phyloP scores from a whole-genome alignment of 2,888 invertebrate genomes.

The Scrobipalpa costella region DNA sequence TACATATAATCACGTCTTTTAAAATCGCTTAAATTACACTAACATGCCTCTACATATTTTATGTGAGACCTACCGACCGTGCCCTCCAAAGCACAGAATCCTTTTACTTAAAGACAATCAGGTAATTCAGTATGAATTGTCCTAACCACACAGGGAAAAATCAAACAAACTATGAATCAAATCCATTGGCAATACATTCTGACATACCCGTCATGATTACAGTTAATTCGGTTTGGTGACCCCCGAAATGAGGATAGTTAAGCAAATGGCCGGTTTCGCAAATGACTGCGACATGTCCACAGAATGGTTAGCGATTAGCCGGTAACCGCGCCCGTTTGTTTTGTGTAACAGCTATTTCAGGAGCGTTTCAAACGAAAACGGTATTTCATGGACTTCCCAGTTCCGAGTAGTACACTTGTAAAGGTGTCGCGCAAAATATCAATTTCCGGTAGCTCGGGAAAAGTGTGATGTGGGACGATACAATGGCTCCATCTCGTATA shows the following conservation, averaged over 20 bases:
- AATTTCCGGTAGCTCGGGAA: too few relatives aligned
- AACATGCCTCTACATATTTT: neutral
- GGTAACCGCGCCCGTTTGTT: conserved; percentile 21
- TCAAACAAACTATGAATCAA: conserved; percentile 2
- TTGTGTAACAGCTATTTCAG: conserved; percentile 5
- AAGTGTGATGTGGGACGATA: too few relatives aligned
- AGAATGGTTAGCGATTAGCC: conserved; percentile 18
- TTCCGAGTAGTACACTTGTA: neutral
- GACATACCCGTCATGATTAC: conserved; percentile 10
- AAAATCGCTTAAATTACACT: too few relatives aligned
- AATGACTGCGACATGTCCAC: conserved; percentile 24
- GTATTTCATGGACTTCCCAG: neutral
- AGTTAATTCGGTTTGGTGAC: conserved; percentile 3
- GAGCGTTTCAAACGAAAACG: neutral
- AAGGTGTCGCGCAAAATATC: too few relatives aligned
- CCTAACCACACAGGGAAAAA: too few relatives aligned
- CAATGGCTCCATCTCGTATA: too few relatives aligned
- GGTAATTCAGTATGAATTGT: too few relatives aligned
- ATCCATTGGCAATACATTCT: neutral
- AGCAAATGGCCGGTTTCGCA: conserved; percentile 14
- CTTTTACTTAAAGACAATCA: neutral
- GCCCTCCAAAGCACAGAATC: neutral
- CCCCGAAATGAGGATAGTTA: conserved; percentile 18
- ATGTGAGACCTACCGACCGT: too few relatives aligned
- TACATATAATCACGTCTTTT: too few relatives aligned